These are phyloP conservation scores for Threskiornis aethiopicus DNA, from an alignment of 2,797 vertebrate genomes.

Conservation along the genomic window DNA sequence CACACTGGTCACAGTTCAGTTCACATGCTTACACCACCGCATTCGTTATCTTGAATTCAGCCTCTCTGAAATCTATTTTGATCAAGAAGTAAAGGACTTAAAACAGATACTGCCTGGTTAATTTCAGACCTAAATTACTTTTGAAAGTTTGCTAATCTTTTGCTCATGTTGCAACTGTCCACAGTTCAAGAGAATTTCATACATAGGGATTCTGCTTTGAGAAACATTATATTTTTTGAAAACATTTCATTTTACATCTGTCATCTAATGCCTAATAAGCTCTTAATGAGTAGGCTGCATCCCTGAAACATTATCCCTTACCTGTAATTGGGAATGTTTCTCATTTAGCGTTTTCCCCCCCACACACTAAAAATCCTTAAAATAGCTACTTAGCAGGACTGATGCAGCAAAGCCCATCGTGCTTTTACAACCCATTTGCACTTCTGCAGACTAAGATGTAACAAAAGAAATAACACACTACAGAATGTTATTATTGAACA, in stretches of 20 bases:
- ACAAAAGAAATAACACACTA: neutral
- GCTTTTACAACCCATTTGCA: neutral
- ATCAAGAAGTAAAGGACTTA: neutral
- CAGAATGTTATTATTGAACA: neutral
- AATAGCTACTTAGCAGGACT: neutral
- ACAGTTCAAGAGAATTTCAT: neutral
- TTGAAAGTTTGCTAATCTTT: neutral
- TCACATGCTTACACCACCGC: neutral
- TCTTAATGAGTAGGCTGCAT: neutral
- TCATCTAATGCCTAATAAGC: neutral
- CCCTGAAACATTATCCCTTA: neutral
- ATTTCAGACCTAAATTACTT: neutral
- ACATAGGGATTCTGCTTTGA: neutral
- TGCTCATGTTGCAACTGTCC: neutral
- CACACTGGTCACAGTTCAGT: neutral
- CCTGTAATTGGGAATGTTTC: neutral
- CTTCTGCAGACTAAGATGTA: neutral
- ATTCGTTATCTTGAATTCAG: neutral
- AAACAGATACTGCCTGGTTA: neutral
- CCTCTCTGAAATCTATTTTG: neutral
- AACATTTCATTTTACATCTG: neutral
- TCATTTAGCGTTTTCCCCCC: neutral
- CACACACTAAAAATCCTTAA: neutral
- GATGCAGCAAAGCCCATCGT: neutral
- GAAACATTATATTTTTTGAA: neutral